Percentiles rank a stretch among this genome's conserved stretches.
Evolutionary conservation across 2,888 invertebrate species (phyloP).

Genomic region (Gibbula magus): DNA sequence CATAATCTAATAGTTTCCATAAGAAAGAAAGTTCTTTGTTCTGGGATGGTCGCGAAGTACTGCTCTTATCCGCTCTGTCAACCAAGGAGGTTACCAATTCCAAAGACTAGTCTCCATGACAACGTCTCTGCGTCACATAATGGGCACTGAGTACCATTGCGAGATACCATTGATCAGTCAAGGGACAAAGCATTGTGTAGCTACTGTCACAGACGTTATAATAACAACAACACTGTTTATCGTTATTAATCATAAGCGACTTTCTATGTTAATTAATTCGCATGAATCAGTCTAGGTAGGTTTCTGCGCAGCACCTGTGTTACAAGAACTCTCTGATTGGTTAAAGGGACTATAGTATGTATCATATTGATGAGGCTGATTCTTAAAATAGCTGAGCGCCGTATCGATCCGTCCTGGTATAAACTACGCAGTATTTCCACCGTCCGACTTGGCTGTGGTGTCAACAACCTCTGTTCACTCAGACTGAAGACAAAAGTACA

Average conservation of each 20-base stretch:
- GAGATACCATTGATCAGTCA: too few relatives aligned
- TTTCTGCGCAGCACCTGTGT: neutral
- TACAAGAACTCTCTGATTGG: neutral
- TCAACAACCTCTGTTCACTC: neutral
- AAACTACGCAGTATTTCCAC: neutral
- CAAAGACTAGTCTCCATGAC: too few relatives aligned
- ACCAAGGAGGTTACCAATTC: too few relatives aligned
- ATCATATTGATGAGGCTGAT: slow-evolving; percentile 1
- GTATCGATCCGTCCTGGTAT: neutral
- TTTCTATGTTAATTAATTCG: neutral
- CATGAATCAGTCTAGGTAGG: neutral
- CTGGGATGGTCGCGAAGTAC: too few relatives aligned
- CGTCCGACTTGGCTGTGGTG: neutral
- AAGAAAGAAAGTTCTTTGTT: too few relatives aligned
- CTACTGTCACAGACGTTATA: too few relatives aligned
- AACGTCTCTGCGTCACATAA: too few relatives aligned
- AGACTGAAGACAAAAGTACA: too few relatives aligned
- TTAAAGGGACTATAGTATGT: neutral
- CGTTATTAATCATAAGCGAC: neutral
- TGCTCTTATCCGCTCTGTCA: too few relatives aligned
- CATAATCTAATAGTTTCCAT: too few relatives aligned
- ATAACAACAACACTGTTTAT: neutral
- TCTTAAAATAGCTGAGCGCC: neutral
- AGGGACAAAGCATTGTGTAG: too few relatives aligned
- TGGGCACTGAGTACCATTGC: too few relatives aligned